A percentile compares a stretch with the other conserved stretches of the same genome.
These are phyloP conservation scores for Mamestra configurata DNA, from an alignment of 1,140 invertebrate genomes.

Conservation along the genomic window DNA sequence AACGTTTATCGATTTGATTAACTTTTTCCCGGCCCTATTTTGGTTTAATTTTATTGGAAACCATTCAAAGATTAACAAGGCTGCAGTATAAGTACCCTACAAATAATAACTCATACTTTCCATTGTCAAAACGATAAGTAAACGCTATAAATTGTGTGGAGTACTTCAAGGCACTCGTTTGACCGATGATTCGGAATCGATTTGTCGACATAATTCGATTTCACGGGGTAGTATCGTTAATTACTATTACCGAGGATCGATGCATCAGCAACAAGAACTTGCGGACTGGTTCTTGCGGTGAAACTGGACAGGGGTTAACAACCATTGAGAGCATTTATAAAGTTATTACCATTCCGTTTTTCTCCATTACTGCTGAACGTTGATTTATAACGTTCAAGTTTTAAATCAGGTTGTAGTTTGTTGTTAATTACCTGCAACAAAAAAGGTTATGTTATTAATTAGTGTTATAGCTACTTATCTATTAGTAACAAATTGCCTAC, in stretches of 20 bases:
- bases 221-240: constrained; percentile 79
- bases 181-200: constrained; percentile 70
- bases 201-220: constrained; percentile 84
- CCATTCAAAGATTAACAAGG: neutral
- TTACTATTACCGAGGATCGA: constrained; percentile 78
- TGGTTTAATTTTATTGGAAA: neutral
- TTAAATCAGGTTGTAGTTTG: constrained; percentile 12
- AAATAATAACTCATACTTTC: constrained; percentile 42
- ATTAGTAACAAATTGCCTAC: neutral
- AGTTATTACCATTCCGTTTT: constrained; percentile 33
- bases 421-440: constrained; percentile 45
- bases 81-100: neutral
- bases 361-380: constrained; percentile 14
- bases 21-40: neutral
- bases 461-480: neutral
- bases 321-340: constrained; percentile 73
- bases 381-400: constrained; percentile 34
- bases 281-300: constrained; percentile 76
- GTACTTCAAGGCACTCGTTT: constrained; percentile 62
- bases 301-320: constrained; percentile 74
- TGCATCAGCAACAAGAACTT: constrained; percentile 61
- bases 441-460: constrained; percentile 22
- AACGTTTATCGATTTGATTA: constrained; percentile 29
- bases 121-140: constrained; percentile 56
- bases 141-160: constrained; percentile 63